phyloP scores from a whole-genome alignment of 1,140 invertebrate species.

The Ostrea edulis region DNA sequence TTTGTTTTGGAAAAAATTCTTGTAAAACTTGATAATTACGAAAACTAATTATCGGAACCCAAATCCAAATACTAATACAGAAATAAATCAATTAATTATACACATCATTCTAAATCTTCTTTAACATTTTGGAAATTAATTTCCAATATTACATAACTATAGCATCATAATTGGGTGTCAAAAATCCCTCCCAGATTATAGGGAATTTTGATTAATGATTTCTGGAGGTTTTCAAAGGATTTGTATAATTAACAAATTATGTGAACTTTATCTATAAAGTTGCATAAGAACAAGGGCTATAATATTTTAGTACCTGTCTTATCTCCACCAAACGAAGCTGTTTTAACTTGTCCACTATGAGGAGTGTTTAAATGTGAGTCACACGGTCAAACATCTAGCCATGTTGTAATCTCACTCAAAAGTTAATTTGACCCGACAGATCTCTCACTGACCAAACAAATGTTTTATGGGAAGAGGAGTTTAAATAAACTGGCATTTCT shows the following conservation, averaged over 20 bases:
- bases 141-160: not conserved
- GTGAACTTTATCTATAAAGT: not conserved
- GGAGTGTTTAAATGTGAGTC: slow-evolving; percentile 1
- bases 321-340: not conserved
- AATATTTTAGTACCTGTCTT: slow-evolving; percentile 32
- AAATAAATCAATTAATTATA: no score
- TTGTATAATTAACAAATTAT: slow-evolving; percentile 23
- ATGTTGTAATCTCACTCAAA: slow-evolving; percentile 28
- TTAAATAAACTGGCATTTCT: slow-evolving; percentile 12
- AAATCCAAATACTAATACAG: no score
- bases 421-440: slow-evolving; percentile 25
- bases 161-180: not conserved
- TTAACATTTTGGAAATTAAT: slow-evolving; percentile 36
- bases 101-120: not conserved
- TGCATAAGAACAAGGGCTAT: not conserved
- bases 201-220: not conserved
- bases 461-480: not conserved
- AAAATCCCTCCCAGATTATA: not conserved
- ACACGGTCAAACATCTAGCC: not conserved
- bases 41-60: no score
- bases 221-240: slow-evolving; percentile 24
- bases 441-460: slow-evolving; percentile 21
- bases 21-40: no score
- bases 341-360: slow-evolving; percentile 11
- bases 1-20: no score